Conservation (phyloP, 2,797 vertebrate species). For the Bothrops alternatus region DNA sequence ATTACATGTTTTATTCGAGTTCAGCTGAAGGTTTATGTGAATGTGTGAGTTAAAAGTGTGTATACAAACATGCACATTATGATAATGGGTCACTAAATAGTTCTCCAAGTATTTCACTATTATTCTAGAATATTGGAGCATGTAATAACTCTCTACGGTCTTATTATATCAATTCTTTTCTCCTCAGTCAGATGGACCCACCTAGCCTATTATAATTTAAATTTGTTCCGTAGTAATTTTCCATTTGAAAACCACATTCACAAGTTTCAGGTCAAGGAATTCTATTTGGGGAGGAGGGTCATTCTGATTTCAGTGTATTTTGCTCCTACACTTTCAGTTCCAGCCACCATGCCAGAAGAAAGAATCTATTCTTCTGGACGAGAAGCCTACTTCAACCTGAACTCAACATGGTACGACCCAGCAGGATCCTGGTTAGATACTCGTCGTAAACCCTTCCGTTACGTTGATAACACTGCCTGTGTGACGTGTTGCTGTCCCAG, state of each 20-base stretch:
- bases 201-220: not conserved
- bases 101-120: not conserved
- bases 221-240: not conserved
- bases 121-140: not conserved
- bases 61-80: not conserved
- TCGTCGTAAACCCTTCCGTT: conserved; percentile 52
- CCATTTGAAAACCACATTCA: not conserved
- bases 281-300: not conserved
- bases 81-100: not conserved
- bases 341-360: accelerated
- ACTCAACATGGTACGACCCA: conserved; percentile 64
- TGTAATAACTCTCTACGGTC: not conserved
- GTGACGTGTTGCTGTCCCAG: not conserved
- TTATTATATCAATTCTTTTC: not conserved
- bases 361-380: conserved; percentile 63
- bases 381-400: conserved; percentile 64
- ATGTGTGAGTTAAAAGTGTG: not conserved
- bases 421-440: conserved; percentile 62
- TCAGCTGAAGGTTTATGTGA: not conserved
- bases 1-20: not conserved
- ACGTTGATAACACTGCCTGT: conserved; percentile 39
- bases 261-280: not conserved
- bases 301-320: not conserved
- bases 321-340: accelerated
- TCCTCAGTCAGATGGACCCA: not conserved